These are phyloP conservation scores for Gavia stellata DNA, from an alignment of 2,113 vertebrate genomes.

Conservation along the genomic window DNA sequence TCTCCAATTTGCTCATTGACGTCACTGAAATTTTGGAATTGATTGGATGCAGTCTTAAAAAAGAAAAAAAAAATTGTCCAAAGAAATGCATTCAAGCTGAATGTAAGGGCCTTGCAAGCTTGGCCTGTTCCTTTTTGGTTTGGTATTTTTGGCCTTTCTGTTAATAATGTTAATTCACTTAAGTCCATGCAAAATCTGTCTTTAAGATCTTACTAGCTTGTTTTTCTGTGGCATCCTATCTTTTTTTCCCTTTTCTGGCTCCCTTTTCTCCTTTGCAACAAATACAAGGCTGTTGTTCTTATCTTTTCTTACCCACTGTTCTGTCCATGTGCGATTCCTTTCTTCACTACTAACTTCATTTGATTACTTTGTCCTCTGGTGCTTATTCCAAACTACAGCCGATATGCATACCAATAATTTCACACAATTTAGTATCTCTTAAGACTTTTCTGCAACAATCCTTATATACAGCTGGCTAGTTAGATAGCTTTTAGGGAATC, in stretches of 20 bases:
- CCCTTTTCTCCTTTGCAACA: background rate
- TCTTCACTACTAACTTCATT: conserved; percentile 20
- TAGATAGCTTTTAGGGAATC: background rate
- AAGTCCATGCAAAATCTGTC: conserved; percentile 25
- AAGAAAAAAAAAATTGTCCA: conserved; percentile 22
- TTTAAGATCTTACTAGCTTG: conserved; percentile 11
- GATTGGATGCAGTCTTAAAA: conserved; percentile 42
- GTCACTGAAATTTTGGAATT: conserved; percentile 51
- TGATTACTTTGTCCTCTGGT: background rate
- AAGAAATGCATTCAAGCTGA: conserved; percentile 48
- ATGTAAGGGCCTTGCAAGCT: conserved; percentile 50
- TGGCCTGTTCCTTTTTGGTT: conserved; percentile 46
- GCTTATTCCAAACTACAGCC: background rate
- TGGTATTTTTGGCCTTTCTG: conserved; percentile 32
- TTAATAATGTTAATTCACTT: conserved; percentile 34
- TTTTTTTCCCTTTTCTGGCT: conserved; percentile 24
- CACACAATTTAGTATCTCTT: background rate
- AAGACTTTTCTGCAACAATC: background rate
- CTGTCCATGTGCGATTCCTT: background rate
- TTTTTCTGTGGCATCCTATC: conserved; percentile 19
- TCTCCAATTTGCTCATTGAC: conserved; percentile 46
- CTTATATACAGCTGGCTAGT: background rate
- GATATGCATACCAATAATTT: background rate
- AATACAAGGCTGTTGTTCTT: background rate
- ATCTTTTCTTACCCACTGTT: background rate